Evolutionary conservation across 2,113 vertebrate species (phyloP).

Genomic region (Phylloscopus trochiloides): DNA sequence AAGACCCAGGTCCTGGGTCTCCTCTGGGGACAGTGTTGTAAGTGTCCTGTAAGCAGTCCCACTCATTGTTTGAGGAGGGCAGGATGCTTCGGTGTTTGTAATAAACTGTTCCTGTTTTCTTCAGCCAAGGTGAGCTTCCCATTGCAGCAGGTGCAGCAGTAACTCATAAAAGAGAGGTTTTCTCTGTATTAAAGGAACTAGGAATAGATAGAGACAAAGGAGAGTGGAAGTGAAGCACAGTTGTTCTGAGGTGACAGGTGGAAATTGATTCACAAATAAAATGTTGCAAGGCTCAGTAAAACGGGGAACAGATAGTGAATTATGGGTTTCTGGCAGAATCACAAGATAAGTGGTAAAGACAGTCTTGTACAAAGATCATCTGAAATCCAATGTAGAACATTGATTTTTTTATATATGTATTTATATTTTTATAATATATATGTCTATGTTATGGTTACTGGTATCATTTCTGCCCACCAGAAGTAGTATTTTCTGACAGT

Average conservation of each 20-base stretch:
- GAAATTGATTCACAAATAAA: slow-evolving; percentile 36
- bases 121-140: background rate
- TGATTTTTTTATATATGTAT: background rate
- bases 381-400: background rate
- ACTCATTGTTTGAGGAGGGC: accelerated
- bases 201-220: background rate
- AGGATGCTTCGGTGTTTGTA: background rate
- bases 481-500: background rate
- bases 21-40: background rate
- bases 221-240: background rate
- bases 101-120: background rate
- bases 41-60: background rate
- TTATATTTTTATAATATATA: background rate
- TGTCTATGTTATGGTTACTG: background rate
- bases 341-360: background rate
- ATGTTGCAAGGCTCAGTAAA: background rate
- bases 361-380: background rate
- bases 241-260: background rate
- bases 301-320: background rate
- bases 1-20: background rate
- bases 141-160: background rate
- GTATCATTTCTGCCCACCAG: background rate
- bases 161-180: background rate
- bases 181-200: background rate
- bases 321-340: background rate